phyloP scores from a whole-genome alignment of 2,888 invertebrate species.

The Euphydryas editha region DNA sequence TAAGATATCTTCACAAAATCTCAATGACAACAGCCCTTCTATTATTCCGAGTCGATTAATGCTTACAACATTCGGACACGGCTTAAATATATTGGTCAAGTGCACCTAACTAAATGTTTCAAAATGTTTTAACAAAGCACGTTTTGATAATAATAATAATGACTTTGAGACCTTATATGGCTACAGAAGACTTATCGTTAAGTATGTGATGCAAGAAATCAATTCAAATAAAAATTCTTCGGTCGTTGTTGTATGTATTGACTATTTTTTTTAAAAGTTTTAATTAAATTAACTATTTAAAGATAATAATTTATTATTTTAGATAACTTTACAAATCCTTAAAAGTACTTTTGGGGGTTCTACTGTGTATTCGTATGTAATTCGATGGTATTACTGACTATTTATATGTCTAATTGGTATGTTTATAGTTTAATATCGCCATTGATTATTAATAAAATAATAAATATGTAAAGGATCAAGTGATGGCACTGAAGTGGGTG shows the following conservation, averaged over 20 bases:
- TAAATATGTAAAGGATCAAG: slow-evolving; percentile 74
- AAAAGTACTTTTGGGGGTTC: too few species aligned
- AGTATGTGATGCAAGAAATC: not conserved
- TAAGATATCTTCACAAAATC: slow-evolving; percentile 14
- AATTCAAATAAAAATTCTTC: slow-evolving; percentile 3
- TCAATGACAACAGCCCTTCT: slow-evolving; percentile 10
- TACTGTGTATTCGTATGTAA: too few species aligned
- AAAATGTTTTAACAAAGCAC: slow-evolving; percentile 11
- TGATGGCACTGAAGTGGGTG: slow-evolving; percentile 85
- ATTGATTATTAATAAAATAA: not conserved
- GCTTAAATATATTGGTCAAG: slow-evolving; percentile 51
- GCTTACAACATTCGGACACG: slow-evolving; percentile 44
- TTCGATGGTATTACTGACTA: not conserved
- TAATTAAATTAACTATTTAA: too few species aligned
- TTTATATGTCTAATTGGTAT: not conserved
- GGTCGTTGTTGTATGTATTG: not conserved
- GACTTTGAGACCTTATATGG: not conserved
- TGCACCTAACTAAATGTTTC: slow-evolving; percentile 24
- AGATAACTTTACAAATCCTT: too few species aligned
- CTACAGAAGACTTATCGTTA: not conserved
- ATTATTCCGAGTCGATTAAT: slow-evolving; percentile 19
- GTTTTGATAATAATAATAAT: slow-evolving; percentile 17
- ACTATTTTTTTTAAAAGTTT: too few species aligned
- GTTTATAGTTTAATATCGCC: not conserved
- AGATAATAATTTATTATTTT: too few species aligned